phyloP scores from a whole-genome alignment of 2,888 invertebrate species.

The Buathra laborator region DNA sequence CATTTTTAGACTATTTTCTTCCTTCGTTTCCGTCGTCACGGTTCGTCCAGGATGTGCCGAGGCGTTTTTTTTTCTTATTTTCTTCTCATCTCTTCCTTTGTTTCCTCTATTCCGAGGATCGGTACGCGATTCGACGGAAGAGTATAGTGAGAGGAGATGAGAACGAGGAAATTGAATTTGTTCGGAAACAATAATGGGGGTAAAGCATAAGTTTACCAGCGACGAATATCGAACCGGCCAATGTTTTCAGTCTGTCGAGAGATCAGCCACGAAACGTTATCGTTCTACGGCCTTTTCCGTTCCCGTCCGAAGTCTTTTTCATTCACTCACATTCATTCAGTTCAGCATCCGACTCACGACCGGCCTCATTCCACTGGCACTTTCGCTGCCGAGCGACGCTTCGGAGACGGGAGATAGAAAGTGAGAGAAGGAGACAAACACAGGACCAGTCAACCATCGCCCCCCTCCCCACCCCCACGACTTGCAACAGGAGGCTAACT shows the following conservation, averaged over 20 bases:
- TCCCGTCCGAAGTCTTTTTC: conserved; percentile 58
- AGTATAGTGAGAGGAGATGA: conserved; percentile 25
- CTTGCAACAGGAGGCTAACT: conserved; percentile 66
- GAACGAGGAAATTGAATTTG: conserved; percentile 71
- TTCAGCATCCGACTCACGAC: conserved; percentile 72
- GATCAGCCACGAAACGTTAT: conserved; percentile 69
- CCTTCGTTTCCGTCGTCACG: conserved; percentile 14
- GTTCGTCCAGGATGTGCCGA: conserved; percentile 35
- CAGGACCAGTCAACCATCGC: conserved; percentile 34
- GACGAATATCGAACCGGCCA: conserved; percentile 60
- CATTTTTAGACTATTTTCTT: conserved; percentile 50
- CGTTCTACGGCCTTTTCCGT: conserved; percentile 68
- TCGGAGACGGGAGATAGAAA: not conserved
- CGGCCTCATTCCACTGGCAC: conserved; percentile 65
- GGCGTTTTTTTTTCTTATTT: conserved; percentile 3
- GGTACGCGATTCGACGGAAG: conserved; percentile 36
- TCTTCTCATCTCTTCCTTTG: not conserved
- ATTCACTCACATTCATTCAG: conserved; percentile 67
- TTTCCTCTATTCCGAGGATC: conserved; percentile 31
- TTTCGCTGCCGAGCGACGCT: conserved; percentile 58
- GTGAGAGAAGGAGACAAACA: not conserved
- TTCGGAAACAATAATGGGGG: conserved; percentile 66
- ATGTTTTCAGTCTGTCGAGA: conserved; percentile 19
- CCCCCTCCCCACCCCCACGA: conserved; percentile 14
- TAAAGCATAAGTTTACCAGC: conserved; percentile 64